Evolutionary conservation across 2,113 vertebrate genomes (phyloP).

Genomic region (Psammodynastes pulverulentus): DNA sequence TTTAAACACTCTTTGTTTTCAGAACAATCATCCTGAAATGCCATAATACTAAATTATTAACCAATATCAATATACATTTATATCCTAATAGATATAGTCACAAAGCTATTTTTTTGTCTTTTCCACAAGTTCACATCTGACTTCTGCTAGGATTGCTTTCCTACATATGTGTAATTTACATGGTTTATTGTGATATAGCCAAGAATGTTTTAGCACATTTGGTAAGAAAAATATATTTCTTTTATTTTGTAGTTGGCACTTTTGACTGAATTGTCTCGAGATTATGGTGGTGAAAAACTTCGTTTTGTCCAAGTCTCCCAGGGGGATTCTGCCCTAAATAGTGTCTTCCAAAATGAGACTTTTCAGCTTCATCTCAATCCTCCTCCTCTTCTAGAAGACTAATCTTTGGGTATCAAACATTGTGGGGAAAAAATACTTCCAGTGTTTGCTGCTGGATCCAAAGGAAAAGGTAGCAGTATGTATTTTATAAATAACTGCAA

Average conservation of each 20-base stretch:
- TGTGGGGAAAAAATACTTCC: not conserved
- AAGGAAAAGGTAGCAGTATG: not conserved
- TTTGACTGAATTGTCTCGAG: slow-evolving; percentile 81
- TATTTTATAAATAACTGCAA: rapidly evolving
- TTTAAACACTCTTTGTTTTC: not conserved
- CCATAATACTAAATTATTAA: not conserved
- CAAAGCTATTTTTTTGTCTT: no score
- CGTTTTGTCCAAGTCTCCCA: slow-evolving; percentile 71
- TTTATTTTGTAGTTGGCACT: slow-evolving; percentile 80
- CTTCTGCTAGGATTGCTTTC: not conserved
- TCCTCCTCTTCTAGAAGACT: slow-evolving; percentile 85
- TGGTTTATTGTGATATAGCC: not conserved
- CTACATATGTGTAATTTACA: not conserved
- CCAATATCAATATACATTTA: not conserved
- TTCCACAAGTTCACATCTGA: not conserved
- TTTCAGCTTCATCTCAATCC: slow-evolving; percentile 87
- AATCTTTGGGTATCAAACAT: not conserved
- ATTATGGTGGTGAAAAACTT: slow-evolving; percentile 71
- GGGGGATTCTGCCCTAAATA: slow-evolving; percentile 66
- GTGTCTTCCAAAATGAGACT: slow-evolving; percentile 83
- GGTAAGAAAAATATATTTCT: not conserved
- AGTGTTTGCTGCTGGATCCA: not conserved
- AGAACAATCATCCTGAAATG: not conserved
- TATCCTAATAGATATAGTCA: not conserved
- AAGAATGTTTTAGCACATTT: not conserved